phyloP scores from a whole-genome alignment of 2,888 invertebrate genomes.

The Epirrhoe alternata region DNA sequence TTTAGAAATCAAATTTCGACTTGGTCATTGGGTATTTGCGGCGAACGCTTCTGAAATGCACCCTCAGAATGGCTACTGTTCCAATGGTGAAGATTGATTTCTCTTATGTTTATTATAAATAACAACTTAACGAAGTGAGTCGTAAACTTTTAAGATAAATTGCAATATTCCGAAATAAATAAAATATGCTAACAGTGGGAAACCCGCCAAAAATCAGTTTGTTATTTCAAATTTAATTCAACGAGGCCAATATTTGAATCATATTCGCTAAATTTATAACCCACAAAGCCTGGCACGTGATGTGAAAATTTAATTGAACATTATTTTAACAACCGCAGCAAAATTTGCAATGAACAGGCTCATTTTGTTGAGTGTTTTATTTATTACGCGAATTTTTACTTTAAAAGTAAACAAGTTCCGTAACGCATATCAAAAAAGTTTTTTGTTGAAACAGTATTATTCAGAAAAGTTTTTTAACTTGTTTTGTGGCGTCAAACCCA shows the following conservation, averaged over 20 bases:
- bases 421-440: no score
- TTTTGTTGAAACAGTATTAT: no score
- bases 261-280: slow-evolving; percentile 27
- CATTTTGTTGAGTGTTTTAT: slow-evolving; percentile 17
- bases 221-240: slow-evolving; percentile 22
- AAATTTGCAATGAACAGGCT: slow-evolving; percentile 15
- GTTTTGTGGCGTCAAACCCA: no score
- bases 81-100: no score
- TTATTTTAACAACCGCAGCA: slow-evolving; percentile 28
- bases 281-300: slow-evolving; percentile 24
- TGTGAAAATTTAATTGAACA: slow-evolving; percentile 26
- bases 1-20: no score
- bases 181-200: slow-evolving; percentile 5
- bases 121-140: no score
- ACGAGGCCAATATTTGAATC: slow-evolving; percentile 21
- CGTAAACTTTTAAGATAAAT: not conserved
- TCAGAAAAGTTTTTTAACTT: no score
- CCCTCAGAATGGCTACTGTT: no score
- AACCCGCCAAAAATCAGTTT: slow-evolving; percentile 16
- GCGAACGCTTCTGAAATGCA: no score
- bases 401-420: not conserved
- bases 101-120: no score
- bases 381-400: not conserved
- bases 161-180: not conserved
- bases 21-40: no score